Conservation (phyloP, 2,888 invertebrate species). For the Minunthozetes semirufus region DNA sequence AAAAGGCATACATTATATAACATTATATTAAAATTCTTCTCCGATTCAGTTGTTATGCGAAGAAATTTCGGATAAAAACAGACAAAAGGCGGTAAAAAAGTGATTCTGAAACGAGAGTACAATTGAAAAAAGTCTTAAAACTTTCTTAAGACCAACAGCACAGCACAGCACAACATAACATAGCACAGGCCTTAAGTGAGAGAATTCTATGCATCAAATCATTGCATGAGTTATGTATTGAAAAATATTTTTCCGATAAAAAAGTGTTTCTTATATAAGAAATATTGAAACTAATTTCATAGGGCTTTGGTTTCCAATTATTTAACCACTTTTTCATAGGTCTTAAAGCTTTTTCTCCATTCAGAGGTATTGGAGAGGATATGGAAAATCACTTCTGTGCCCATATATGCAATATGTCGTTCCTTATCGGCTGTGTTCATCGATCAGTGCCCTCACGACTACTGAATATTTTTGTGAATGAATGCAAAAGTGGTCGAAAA, state of each 20-base stretch:
- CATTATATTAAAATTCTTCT: slow-evolving; percentile 1
- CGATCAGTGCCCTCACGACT: slow-evolving; percentile 3
- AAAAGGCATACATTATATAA: background rate
- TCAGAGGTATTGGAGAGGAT: background rate
- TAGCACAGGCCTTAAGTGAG: too few relatives aligned
- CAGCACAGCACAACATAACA: background rate
- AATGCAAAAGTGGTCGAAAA: background rate
- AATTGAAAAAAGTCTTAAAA: background rate
- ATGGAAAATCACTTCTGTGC: background rate
- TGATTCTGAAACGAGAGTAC: background rate
- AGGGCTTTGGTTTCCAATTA: slow-evolving; percentile 21
- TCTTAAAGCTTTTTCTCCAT: background rate
- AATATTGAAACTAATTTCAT: slow-evolving; percentile 30
- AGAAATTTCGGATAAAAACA: background rate
- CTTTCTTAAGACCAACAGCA: slow-evolving; percentile 7
- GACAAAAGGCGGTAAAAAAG: slow-evolving; percentile 1
- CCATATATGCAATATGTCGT: slow-evolving; percentile 19
- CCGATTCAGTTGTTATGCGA: background rate
- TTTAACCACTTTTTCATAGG: slow-evolving; percentile 8
- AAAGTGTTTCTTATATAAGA: background rate
- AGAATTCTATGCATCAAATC: too few relatives aligned
- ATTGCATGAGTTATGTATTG: background rate
- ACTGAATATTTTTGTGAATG: background rate
- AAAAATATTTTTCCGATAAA: slow-evolving; percentile 1
- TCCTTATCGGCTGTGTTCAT: background rate